Evolutionary conservation across 2,888 invertebrate species (phyloP), one percentile per base, ranked within the genome.

Genomic region (Troides oblongomaculatus): DNA sequence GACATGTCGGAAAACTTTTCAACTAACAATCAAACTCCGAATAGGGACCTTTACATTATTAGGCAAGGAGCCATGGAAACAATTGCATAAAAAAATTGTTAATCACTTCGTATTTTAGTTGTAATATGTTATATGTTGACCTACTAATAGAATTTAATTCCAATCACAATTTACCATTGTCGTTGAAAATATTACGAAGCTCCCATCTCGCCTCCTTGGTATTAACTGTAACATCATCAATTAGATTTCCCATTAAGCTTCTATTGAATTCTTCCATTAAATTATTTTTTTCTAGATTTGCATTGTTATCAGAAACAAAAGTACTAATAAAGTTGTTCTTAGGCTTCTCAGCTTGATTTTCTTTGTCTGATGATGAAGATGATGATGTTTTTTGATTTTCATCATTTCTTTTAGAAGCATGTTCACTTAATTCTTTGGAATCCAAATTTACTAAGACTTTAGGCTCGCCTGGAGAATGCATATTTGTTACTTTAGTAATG

Each of bases 161-260:
- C 46, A 14, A 46, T 14, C 14, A 46, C 14, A 39, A 71, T 71
- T 79, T 83, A 90, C 92, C 92, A 82, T 90, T 90, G 73, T 90
- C 92, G 79, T 93, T 93, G 85, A 95, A 95, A 72, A 95, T 84
- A 73, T 94, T 94, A 73, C 94, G 92, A 25, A 96, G 93, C 66
- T 94, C 94, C 84, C 94, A 94, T 81, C 95, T 88, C 0, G 95
- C 96, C 79, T 95, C 95, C 77, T 95, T 95, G 0, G 95, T 96
- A 77, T 95, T 94, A 0, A 95, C 94, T 7, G 96, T 96, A 23
- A 94, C 90, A 78, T 94, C 94, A 12, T 93, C 93, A 18, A 94
- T 86, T 1, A 94, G 79, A 75, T 94, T 93, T 21, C 88, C 85
- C 89, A 93, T 88, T 62, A 93, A 78, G 78, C 93, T 93, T 75